These are phyloP conservation scores for Anniella stebbinsi DNA, from an alignment of 2,797 vertebrate genomes.

Conservation along the genomic window DNA sequence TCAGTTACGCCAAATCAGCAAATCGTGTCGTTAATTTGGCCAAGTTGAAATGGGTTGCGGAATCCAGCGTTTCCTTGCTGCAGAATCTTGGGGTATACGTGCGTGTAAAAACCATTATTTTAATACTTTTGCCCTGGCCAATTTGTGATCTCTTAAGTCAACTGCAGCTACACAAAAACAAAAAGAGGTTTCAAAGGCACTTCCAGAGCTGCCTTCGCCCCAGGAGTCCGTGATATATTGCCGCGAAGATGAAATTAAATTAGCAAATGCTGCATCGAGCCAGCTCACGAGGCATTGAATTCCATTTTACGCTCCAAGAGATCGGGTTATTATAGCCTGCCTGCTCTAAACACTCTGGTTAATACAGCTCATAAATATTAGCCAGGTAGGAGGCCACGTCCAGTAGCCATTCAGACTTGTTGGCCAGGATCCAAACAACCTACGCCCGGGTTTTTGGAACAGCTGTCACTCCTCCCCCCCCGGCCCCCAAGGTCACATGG, in stretches of 20 bases:
- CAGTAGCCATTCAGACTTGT: not conserved
- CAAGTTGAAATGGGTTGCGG: no score
- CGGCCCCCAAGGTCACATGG: not conserved
- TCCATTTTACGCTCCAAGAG: not conserved
- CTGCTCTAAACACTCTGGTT: not conserved
- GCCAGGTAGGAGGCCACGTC: not conserved
- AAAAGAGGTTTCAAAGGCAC: not conserved
- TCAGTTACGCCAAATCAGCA: not conserved
- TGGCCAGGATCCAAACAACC: not conserved
- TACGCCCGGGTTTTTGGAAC: not conserved
- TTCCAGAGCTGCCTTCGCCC: not conserved
- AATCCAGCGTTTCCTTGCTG: not conserved
- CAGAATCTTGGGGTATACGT: not conserved
- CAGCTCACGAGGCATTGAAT: slow-evolving; percentile 24
- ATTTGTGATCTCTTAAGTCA: not conserved
- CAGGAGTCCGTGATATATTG: not conserved
- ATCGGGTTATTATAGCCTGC: not conserved
- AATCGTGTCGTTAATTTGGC: not conserved
- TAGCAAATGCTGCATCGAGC: slow-evolving; percentile 1
- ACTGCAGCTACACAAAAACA: not conserved
- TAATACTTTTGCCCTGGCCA: no score
- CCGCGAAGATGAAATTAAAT: slow-evolving; percentile 12
- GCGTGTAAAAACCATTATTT: not conserved
- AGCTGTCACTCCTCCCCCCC: not conserved
- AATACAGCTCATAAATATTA: slow-evolving; percentile 49